Evolutionary conservation across 23 tunicate species (phyloP), one percentile per base, ranked within the genome.

Genomic region (Styela clava): DNA sequence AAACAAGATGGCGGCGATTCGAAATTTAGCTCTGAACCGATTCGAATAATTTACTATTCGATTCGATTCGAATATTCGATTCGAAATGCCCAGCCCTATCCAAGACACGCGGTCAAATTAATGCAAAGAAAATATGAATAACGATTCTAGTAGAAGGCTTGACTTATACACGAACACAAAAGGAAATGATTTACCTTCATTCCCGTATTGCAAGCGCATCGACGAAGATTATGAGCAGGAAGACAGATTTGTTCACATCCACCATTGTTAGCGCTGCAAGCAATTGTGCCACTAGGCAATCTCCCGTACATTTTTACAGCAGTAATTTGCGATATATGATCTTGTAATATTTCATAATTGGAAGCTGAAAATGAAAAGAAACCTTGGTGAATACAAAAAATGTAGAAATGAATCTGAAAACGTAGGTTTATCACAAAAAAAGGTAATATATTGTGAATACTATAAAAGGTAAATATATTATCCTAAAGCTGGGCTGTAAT

Each of bases 231-330:
- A 3, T 67, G 77, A 3, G 72, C 81, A 24, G 88, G 86, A 33
- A 91, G 82, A 31, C 97, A 91, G 20, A 91, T 67, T 61, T 91
- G 97, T 27, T 86, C 87, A 64, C 97, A 91, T 2, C 87, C 90
- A 0, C 85, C 95, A 31, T 44, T 35, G 30, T 85, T 85, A 61
- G 20, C 52, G 1, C 35, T 63, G 69, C 97, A 91, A 1, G 87
- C 73, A 37, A 81, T 91, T 0, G 81, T 36, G 22, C 78, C 71
- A 0, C 83, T 68, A 2, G 78, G 84, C 65, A 80, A 84, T 25
- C 97, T 78, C 34, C 82, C 79, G 78, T 77, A 91, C 52, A 91
- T 67, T 36, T 91, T 91, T 20, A 91, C 28, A 0, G 97, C 68
- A 28, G 79, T 86, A 2, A 86, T 90, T 21, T 91, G 78, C 22